Percentiles rank a stretch among this genome's conserved stretches.
Evolutionary conservation across 2,797 vertebrate species (phyloP).

Genomic region (Coregonus ussuriensis): DNA sequence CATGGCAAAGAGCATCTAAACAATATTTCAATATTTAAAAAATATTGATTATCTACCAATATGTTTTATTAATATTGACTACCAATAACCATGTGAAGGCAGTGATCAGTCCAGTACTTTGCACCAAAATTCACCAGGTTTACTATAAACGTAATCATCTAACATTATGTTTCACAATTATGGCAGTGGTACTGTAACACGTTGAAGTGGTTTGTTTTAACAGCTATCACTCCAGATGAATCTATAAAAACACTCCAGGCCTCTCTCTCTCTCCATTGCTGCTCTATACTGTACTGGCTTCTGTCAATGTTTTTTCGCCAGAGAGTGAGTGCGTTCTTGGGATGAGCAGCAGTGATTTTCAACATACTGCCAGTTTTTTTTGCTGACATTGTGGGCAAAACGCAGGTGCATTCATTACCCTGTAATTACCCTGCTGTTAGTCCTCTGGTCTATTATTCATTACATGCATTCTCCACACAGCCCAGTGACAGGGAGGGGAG

Average conservation of each 20-base stretch:
- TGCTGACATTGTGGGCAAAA: conserved; percentile 74
- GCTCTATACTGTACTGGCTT: conserved; percentile 27
- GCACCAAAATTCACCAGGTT: neutral
- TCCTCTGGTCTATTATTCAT: conserved; percentile 77
- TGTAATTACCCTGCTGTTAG: conserved; percentile 80
- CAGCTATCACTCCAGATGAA: conserved; percentile 39
- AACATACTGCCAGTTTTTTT: conserved; percentile 48
- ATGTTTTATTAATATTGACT: neutral
- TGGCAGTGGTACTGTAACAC: conserved; percentile 1
- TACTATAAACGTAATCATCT: neutral
- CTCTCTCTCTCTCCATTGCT: neutral
- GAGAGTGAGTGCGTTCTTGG: conserved; percentile 42
- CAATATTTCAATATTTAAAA: neutral
- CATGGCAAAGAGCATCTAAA: neutral
- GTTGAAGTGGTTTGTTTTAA: conserved; percentile 43
- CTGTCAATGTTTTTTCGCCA: conserved; percentile 29
- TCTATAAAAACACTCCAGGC: conserved; percentile 38
- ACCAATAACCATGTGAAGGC: neutral
- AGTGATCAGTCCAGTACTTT: neutral
- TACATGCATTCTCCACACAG: conserved; percentile 61
- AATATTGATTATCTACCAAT: neutral
- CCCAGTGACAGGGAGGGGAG: conserved; percentile 71
- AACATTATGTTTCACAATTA: neutral
- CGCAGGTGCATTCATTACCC: conserved; percentile 81
- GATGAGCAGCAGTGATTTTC: conserved; percentile 52